Evolutionary conservation across 2,888 invertebrate genomes (phyloP).

Genomic region (Leptopilina myrica): DNA sequence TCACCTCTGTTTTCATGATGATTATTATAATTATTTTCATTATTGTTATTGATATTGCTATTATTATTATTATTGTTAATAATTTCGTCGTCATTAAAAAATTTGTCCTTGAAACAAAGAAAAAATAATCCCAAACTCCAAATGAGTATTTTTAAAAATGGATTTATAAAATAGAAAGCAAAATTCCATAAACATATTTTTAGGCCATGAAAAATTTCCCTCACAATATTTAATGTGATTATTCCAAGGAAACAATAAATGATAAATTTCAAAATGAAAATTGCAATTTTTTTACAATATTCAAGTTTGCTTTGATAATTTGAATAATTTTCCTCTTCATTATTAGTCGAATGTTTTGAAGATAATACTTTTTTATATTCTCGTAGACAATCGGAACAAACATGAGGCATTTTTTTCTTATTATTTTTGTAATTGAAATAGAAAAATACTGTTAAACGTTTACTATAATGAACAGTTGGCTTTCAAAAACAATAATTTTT

Average conservation of each 20-base stretch:
- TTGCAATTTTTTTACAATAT: conserved; percentile 1
- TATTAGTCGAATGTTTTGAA: background rate
- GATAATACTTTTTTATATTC: background rate
- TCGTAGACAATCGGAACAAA: background rate
- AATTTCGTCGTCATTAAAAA: background rate
- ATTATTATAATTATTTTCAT: background rate
- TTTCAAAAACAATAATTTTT: too few species aligned
- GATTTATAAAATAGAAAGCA: background rate
- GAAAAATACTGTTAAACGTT: too few species aligned
- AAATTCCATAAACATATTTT: conserved; percentile 14
- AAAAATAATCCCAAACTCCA: conserved; percentile 9
- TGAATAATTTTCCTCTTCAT: background rate
- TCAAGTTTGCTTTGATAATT: background rate
- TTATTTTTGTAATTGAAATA: too few species aligned
- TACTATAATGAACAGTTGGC: too few species aligned
- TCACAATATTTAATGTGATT: background rate
- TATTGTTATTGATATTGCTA: background rate
- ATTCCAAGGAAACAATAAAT: background rate
- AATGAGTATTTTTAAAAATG: background rate
- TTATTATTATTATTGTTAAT: background rate
- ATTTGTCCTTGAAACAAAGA: background rate
- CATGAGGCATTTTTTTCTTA: conserved; percentile 15
- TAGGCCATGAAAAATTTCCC: background rate
- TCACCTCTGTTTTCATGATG: too few species aligned
- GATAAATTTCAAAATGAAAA: background rate